A percentile compares a stretch with the other conserved stretches of the same genome.
Conservation (phyloP, 2,888 invertebrate genomes). For the Onchidella celtica region DNA sequence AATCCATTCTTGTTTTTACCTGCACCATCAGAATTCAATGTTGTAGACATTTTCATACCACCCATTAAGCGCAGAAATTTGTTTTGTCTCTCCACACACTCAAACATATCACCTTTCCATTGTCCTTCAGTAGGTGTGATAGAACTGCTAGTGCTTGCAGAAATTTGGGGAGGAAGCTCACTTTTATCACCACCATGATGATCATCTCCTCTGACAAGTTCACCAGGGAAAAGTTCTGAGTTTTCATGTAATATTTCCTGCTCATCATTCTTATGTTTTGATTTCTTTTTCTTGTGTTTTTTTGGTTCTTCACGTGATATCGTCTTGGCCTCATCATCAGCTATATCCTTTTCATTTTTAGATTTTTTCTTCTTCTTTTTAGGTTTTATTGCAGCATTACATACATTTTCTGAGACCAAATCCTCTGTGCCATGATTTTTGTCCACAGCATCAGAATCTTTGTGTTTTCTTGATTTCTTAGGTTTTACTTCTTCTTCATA, state of each 20-base stretch:
- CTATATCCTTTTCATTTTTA: not conserved
- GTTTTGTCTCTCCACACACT: slow-evolving; percentile 61
- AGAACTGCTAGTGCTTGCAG: not conserved
- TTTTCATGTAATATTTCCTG: not conserved
- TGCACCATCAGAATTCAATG: not conserved
- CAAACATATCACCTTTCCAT: slow-evolving; percentile 65
- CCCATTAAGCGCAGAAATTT: slow-evolving; percentile 70
- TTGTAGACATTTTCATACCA: slow-evolving; percentile 62
- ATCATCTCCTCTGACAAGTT: too few species aligned
- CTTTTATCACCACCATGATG: too few species aligned
- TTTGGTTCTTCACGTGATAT: too few species aligned
- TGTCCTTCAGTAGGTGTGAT: slow-evolving; percentile 55
- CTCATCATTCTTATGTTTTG: not conserved
- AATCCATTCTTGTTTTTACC: not conserved
- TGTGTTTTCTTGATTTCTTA: not conserved
- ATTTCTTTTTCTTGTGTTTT: not conserved
- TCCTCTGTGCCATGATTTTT: not conserved
- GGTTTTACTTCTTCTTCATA: not conserved
- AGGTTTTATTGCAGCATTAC: not conserved
- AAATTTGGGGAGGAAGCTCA: not conserved
- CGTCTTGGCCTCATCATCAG: too few species aligned
- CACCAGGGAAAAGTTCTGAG: too few species aligned
- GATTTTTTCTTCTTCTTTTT: not conserved
- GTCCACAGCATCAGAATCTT: not conserved
- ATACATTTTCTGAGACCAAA: not conserved